Evolutionary conservation across 2,888 invertebrate species (phyloP).

Genomic region (Smittia aterrima): DNA sequence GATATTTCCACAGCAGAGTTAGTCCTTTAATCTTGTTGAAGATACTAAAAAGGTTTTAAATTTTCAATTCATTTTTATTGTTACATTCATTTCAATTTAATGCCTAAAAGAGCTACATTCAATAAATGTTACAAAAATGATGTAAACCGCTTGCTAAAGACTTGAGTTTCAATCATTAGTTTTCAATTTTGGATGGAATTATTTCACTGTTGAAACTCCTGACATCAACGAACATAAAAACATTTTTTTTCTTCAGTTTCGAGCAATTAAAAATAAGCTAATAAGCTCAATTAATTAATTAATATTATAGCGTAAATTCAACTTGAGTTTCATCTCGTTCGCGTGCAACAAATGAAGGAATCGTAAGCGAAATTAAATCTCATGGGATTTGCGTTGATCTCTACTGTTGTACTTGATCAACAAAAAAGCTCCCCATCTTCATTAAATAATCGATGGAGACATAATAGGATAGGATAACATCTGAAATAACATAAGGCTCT

Average conservation of each 20-base stretch:
- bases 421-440: no score
- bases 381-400: no score
- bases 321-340: neutral
- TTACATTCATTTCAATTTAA: conserved; percentile 1
- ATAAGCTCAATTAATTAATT: neutral
- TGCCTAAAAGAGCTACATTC: neutral
- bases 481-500: no score
- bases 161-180: no score
- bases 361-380: no score
- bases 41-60: no score
- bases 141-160: neutral
- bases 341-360: neutral
- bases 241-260: neutral
- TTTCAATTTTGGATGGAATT: neutral
- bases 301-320: neutral
- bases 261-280: neutral
- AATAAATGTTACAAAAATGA: conserved; percentile 4
- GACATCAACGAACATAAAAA: conserved; percentile 1
- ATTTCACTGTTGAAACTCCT: neutral
- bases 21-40: no score
- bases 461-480: no score
- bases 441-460: no score
- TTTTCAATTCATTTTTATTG: neutral
- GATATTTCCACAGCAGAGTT: no score
- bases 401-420: no score